phyloP scores from a whole-genome alignment of 2,113 vertebrate species.

The Taurulus bubalis region DNA sequence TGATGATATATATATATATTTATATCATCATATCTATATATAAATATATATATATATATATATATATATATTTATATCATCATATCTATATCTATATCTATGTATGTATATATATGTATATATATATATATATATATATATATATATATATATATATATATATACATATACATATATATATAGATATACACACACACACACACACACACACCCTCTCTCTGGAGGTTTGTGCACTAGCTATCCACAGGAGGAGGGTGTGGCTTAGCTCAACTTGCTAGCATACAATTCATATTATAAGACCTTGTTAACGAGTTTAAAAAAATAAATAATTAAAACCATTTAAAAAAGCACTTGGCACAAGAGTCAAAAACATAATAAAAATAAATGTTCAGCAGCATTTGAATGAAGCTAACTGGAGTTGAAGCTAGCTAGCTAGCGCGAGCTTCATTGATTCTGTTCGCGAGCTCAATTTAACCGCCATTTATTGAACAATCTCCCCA shows the following conservation, averaged over 20 bases:
- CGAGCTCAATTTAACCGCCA: conserved; percentile 47
- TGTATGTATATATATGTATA: too few relatives aligned
- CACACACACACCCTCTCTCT: background rate
- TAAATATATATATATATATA: too few relatives aligned
- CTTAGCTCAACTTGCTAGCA: conserved; percentile 46
- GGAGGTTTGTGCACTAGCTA: background rate
- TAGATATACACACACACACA: too few relatives aligned
- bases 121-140: too few relatives aligned
- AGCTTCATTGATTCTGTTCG: conserved; percentile 26
- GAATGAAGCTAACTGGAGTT: conserved; percentile 14
- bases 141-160: too few relatives aligned
- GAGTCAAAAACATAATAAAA: background rate
- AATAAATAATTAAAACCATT: background rate
- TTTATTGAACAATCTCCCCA: background rate
- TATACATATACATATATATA: too few relatives aligned
- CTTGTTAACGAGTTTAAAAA: too few relatives aligned
- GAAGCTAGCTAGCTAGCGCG: background rate
- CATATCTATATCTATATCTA: too few relatives aligned
- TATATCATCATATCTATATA: too few relatives aligned
- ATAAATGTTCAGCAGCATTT: background rate
- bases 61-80: too few relatives aligned
- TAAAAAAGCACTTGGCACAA: fast-evolving
- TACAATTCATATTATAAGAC: background rate
- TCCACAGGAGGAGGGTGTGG: conserved; percentile 67
- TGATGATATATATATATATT: too few relatives aligned